Conservation (phyloP, 2,113 vertebrate genomes). For the Brienomyrus brachyistius region DNA sequence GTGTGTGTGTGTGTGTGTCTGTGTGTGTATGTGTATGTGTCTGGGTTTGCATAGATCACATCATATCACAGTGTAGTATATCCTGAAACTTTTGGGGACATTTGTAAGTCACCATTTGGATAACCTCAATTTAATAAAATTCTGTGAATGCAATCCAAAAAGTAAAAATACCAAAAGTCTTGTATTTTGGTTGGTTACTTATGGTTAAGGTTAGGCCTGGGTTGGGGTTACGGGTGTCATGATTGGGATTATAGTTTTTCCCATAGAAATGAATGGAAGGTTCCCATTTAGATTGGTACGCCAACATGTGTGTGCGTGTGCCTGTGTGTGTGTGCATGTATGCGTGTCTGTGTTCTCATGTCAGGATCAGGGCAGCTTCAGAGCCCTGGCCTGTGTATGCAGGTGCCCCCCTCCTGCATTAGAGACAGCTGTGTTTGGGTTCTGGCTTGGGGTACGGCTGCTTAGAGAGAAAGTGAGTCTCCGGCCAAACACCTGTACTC, state of each 20-base stretch:
- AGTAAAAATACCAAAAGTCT: background rate
- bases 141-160: background rate
- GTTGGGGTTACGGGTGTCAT: too few species aligned
- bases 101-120: background rate
- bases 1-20: background rate
- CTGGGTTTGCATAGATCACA: background rate
- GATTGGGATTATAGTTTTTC: background rate
- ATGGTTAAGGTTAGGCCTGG: background rate
- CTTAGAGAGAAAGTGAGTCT: background rate
- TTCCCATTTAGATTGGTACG: background rate
- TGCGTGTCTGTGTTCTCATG: background rate
- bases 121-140: background rate
- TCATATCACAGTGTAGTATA: background rate
- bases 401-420: background rate
- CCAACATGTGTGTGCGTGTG: too few species aligned
- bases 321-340: background rate
- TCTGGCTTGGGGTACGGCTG: background rate
- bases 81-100: background rate
- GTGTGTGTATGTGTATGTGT: background rate
- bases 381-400: background rate
- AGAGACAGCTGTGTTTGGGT: background rate
- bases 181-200: background rate
- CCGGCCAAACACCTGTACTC: background rate
- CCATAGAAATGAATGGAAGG: too few species aligned
- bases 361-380: background rate